Evolutionary conservation across 2,797 vertebrate genomes (phyloP), one percentile per base, ranked within the genome.

Genomic region (Myotis pilosus): DNA sequence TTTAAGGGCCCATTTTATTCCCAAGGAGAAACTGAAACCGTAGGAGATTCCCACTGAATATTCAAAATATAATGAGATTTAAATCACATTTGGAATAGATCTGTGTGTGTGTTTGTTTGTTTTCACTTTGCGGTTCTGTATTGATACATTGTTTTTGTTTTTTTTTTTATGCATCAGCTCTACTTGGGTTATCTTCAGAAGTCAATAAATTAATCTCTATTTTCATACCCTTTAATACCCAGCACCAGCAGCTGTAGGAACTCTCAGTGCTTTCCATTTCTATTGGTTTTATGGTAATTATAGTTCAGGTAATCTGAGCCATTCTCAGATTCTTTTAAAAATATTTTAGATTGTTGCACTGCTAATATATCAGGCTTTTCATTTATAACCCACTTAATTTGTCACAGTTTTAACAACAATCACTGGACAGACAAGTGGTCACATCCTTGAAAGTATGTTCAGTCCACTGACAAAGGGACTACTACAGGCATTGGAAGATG

Each of bases 1-100:
- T 96, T 94, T 95, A 97, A 97, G 94, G 96, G 86, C n/a, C 57
- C 71, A 71, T 89, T 95, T 95, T 91, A 76, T 66, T 97, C 95
- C 96, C 90, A 91, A 82, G 88, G 90, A 92, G 92, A 94, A 96
- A 88, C 75, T 87, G 71, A 95, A 96, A 94, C 68, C 72, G 89
- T 95, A 80, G 36, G 90, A 93, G 89, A 95, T 76, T 96, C 92
- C 53, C 86, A 33, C 71, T 94, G 88, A 95, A 96, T 97, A 94
- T 96, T 95, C 92, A 95, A 96, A 93, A 87, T 79, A 95, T 88
- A 95, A 95, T 96, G 86, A 95, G 83, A 93, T 91, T 94, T 94
- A 96, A 95, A 94, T 95, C 90, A 78, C 92, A 89, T 95, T 96
- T 94, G 91, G 75, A 95, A 85, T 78, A 90, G 60, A 91, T 90